Percentiles rank a stretch among this genome's conserved stretches.
Evolutionary conservation across 2,888 invertebrate genomes (phyloP).

Genomic region (Agrotis ipsilon): DNA sequence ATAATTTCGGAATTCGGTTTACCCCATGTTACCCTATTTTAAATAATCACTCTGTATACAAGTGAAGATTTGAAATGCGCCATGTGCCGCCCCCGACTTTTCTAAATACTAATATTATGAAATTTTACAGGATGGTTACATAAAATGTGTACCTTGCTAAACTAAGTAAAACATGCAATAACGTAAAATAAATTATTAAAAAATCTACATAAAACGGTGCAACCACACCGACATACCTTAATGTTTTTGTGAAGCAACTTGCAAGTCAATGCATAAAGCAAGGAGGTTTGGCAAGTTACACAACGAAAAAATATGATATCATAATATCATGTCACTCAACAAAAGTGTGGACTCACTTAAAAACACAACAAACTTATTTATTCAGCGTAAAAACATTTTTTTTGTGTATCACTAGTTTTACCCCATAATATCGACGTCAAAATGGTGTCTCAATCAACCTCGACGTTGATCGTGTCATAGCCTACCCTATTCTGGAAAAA

Average conservation of each 20-base stretch:
- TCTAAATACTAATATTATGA: background rate
- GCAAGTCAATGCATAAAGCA: no score
- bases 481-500: no score
- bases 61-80: no score
- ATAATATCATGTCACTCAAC: no score
- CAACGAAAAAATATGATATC: no score
- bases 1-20: no score
- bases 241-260: background rate
- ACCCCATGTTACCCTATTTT: no score
- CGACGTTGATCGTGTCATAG: background rate
- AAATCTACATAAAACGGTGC: no score
- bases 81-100: background rate
- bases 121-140: background rate
- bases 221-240: no score
- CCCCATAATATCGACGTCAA: background rate
- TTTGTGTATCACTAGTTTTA: no score
- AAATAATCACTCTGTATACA: background rate
- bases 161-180: conserved; percentile 17
- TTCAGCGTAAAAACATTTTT: conserved; percentile 12
- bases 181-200: conserved; percentile 31
- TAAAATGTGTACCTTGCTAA: conserved; percentile 1
- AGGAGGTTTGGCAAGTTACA: no score
- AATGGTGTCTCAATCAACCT: background rate
- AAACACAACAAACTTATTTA: conserved; percentile 15
- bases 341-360: no score